phyloP scores from a whole-genome alignment of 2,113 vertebrate genomes.

The Tachuris rubrigastra region DNA sequence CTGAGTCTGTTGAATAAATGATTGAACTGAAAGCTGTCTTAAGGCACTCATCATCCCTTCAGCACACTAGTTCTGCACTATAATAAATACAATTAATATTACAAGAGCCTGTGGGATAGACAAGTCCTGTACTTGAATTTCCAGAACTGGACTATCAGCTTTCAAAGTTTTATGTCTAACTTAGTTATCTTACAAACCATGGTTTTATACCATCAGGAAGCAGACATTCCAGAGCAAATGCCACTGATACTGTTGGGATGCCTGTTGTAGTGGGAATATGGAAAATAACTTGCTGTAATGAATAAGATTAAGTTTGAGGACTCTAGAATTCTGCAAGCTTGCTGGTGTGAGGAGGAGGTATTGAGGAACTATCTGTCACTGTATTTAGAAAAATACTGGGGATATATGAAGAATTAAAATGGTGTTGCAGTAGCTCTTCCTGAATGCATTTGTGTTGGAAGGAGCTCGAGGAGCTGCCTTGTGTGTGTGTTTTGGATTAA shows the following conservation, averaged over 20 bases:
- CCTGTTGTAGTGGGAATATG: neutral
- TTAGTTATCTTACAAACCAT: neutral
- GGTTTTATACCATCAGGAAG: neutral
- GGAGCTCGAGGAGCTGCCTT: neutral
- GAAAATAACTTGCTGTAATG: neutral
- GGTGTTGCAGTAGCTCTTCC: neutral
- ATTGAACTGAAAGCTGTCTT: neutral
- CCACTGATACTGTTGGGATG: neutral
- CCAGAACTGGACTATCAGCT: neutral
- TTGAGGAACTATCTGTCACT: neutral
- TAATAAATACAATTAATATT: neutral
- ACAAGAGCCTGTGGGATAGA: neutral
- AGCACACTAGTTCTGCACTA: neutral
- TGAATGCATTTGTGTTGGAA: neutral
- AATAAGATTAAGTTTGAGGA: neutral
- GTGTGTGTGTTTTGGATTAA: neutral
- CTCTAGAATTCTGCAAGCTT: neutral
- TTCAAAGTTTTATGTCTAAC: neutral
- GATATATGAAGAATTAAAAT: neutral
- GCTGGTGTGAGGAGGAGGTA: neutral
- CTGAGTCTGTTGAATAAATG: neutral
- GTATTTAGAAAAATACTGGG: neutral
- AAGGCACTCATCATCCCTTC: fast-evolving
- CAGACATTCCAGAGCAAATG: neutral
- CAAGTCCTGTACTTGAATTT: neutral